phyloP scores from a whole-genome alignment of 2,888 invertebrate species.

The Polydrusus cervinus region DNA sequence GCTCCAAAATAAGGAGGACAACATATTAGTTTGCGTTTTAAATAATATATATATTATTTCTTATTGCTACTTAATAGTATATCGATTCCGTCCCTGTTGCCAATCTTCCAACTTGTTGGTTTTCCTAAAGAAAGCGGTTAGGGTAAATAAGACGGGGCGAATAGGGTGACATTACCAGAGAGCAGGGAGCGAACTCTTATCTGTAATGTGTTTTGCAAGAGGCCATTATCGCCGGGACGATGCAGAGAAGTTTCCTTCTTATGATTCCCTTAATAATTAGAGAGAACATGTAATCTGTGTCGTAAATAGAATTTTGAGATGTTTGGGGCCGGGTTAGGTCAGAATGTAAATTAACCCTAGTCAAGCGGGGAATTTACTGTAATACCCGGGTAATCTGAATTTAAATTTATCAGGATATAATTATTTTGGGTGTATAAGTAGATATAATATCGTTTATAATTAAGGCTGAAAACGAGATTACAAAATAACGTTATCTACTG shows the following conservation, averaged over 20 bases:
- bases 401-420: conserved; percentile 17
- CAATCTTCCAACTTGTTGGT: conserved; percentile 41
- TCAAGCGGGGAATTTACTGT: conserved; percentile 37
- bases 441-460: no score
- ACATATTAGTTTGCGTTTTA: no score
- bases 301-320: conserved; percentile 52
- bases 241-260: conserved; percentile 42
- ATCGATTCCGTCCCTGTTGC: conserved; percentile 7
- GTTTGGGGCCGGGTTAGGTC: conserved; percentile 43
- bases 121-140: conserved; percentile 29
- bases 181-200: conserved; percentile 40
- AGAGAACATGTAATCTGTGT: conserved; percentile 43
- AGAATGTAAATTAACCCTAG: conserved; percentile 46
- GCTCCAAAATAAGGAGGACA: no score
- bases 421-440: neutral
- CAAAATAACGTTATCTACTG: no score
- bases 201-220: conserved; percentile 49
- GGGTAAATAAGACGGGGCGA: conserved; percentile 32
- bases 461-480: no score
- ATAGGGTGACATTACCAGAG: conserved; percentile 30
- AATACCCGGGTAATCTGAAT: conserved; percentile 29
- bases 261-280: conserved; percentile 48
- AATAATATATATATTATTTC: no score
- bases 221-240: conserved; percentile 39
- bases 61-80: neutral